A percentile compares a stretch with the other conserved stretches of the same genome.
Evolutionary conservation across 2,113 vertebrate genomes (phyloP).

Genomic region (Urocolius indicus): DNA sequence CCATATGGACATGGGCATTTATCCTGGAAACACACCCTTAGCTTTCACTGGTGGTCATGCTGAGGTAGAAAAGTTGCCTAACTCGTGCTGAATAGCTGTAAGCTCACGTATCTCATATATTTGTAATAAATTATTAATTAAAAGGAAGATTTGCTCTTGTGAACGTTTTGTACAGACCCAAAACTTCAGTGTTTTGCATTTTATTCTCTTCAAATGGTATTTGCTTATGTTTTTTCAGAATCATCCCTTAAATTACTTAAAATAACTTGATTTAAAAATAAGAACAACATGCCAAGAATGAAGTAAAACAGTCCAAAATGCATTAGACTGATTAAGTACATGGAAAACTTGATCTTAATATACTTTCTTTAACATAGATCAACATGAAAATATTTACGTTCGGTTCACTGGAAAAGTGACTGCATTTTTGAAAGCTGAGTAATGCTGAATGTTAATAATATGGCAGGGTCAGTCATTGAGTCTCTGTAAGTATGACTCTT

Average conservation of each 20-base stretch:
- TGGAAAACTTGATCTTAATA: neutral
- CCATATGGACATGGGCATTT: neutral
- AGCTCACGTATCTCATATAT: neutral
- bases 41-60: neutral
- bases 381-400: neutral
- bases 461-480: neutral
- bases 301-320: neutral
- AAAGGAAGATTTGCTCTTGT: neutral
- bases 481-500: neutral
- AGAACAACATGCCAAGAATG: neutral
- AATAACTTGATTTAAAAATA: neutral
- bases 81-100: neutral
- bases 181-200: neutral
- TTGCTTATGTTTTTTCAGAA: neutral
- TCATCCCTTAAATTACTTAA: neutral
- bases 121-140: neutral
- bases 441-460: neutral
- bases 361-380: neutral
- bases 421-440: neutral
- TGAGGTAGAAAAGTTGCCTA: neutral
- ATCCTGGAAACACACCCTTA: neutral
- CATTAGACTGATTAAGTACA: neutral
- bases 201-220: neutral
- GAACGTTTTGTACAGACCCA: neutral
- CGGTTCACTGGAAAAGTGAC: neutral